These are phyloP conservation scores for Zaprionus davidi DNA, from an alignment of 1,140 invertebrate genomes.

Conservation along the genomic window DNA sequence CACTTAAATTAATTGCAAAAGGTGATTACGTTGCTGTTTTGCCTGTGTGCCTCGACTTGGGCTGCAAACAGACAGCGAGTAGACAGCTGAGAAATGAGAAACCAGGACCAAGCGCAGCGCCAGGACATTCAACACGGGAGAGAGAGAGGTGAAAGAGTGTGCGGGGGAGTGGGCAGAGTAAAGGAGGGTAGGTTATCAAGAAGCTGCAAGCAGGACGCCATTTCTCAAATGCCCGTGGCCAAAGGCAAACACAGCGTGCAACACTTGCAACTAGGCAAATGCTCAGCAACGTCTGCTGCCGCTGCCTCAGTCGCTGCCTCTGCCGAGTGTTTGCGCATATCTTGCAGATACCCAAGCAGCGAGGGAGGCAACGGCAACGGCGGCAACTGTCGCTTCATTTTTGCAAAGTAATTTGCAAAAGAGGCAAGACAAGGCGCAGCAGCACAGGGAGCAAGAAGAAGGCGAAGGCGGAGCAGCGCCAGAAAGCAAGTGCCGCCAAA, in stretches of 20 bases:
- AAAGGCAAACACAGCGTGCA: slow-evolving; percentile 46
- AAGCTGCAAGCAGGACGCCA: slow-evolving; percentile 66
- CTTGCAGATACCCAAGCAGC: slow-evolving; percentile 28
- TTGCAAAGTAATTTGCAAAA: slow-evolving; percentile 83
- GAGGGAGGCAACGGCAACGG: background rate
- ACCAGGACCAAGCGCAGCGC: slow-evolving; percentile 18
- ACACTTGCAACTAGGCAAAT: slow-evolving; percentile 45
- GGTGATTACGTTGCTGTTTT: slow-evolving; percentile 83
- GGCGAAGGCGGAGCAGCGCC: background rate
- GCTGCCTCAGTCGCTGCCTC: background rate
- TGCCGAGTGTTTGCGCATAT: slow-evolving; percentile 56
- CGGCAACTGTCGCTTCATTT: slow-evolving; percentile 73
- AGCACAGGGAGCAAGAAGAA: slow-evolving; percentile 17
- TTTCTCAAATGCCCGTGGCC: slow-evolving; percentile 75
- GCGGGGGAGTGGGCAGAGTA: background rate
- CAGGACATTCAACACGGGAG: background rate
- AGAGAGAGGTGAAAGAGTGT: background rate
- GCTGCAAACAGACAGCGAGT: slow-evolving; percentile 66
- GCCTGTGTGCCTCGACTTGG: slow-evolving; percentile 58
- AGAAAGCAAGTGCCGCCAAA: slow-evolving; percentile 81
- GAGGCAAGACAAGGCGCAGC: slow-evolving; percentile 48
- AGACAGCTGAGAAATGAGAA: slow-evolving; percentile 78
- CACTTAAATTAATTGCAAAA: slow-evolving; percentile 84
- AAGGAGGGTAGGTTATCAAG: slow-evolving; percentile 59
- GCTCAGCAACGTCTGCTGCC: slow-evolving; percentile 10